Evolutionary conservation across 2,113 vertebrate genomes (phyloP).

Genomic region (Perognathus longimembris): DNA sequence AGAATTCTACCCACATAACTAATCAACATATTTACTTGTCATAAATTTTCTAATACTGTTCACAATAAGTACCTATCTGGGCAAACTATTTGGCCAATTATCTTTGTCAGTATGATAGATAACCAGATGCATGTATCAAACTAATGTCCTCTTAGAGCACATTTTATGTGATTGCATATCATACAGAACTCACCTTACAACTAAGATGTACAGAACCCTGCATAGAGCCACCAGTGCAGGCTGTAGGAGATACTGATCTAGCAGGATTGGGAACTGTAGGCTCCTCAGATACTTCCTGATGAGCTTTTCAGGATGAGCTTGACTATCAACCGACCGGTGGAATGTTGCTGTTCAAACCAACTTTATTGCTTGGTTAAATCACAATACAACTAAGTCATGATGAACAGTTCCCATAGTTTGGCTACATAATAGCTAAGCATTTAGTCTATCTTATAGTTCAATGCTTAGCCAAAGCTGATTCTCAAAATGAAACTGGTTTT

Average conservation of each 20-base stretch:
- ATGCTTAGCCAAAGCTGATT: neutral
- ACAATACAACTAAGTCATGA: neutral
- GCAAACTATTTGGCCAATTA: neutral
- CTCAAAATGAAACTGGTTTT: neutral
- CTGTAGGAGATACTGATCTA: neutral
- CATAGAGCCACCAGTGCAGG: neutral
- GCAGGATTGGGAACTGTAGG: neutral
- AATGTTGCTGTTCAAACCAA: neutral
- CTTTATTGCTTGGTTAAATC: too few relatives aligned
- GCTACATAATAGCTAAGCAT: neutral
- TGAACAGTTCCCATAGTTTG: neutral
- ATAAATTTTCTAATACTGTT: neutral
- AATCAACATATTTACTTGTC: neutral
- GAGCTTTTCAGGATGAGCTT: neutral
- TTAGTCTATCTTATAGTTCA: neutral
- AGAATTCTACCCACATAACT: neutral
- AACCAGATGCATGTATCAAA: neutral
- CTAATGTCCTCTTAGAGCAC: too few relatives aligned
- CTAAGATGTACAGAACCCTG: neutral
- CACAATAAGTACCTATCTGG: neutral
- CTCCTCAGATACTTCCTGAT: neutral
- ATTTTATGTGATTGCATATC: neutral
- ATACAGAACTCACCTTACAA: neutral
- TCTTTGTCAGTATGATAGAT: neutral
- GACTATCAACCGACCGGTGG: neutral